Percentiles rank a stretch among this genome's conserved stretches.
phyloP scores from a whole-genome alignment of 2,797 vertebrate species.

The Eospalax fontanierii region DNA sequence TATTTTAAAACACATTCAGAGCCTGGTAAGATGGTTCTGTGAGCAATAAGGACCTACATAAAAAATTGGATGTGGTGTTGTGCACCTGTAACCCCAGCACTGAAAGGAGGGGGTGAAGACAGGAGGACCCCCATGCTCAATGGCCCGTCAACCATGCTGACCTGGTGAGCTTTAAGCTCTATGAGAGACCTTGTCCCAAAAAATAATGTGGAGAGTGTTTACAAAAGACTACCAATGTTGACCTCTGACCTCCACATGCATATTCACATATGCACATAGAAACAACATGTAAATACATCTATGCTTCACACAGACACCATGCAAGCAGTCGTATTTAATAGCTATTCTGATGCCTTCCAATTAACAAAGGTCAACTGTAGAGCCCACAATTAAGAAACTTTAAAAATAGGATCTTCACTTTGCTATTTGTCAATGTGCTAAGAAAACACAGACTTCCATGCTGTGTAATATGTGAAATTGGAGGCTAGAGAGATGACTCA shows the following conservation, averaged over 20 bases:
- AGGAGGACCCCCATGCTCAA: neutral
- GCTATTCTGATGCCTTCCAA: neutral
- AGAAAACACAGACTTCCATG: neutral
- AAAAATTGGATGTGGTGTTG: neutral
- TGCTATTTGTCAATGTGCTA: neutral
- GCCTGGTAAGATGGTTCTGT: neutral
- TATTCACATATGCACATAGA: neutral
- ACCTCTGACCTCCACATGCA: too few relatives aligned
- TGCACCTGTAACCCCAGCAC: neutral
- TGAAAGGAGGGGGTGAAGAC: neutral
- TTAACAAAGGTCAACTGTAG: neutral
- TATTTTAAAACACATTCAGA: neutral
- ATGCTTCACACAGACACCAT: neutral
- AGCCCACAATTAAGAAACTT: conserved; percentile 16
- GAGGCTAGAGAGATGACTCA: neutral
- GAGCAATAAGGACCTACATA: neutral
- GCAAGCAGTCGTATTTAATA: neutral
- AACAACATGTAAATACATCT: neutral
- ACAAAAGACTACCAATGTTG: too few relatives aligned
- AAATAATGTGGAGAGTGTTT: too few relatives aligned
- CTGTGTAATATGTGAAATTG: neutral
- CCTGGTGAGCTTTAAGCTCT: neutral
- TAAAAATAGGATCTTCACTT: neutral
- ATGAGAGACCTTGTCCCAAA: too few relatives aligned
- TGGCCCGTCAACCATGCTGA: neutral